Percentiles rank a stretch among this genome's conserved stretches.
Conservation (phyloP, 1,140 invertebrate genomes). For the Drosophila lowei region DNA sequence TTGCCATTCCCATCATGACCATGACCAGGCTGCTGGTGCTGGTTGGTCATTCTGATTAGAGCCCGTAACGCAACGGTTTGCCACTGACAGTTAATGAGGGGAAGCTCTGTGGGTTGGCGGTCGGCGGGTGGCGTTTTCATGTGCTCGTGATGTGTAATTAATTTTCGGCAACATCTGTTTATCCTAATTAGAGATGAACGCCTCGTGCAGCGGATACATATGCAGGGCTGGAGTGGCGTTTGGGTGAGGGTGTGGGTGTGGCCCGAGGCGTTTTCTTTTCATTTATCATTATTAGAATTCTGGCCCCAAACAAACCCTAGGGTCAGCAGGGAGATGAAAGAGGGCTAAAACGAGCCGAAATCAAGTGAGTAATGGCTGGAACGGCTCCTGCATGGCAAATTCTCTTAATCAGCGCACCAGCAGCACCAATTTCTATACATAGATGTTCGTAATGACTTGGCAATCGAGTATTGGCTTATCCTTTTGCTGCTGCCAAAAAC, state of each 20-base stretch:
- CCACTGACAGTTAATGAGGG: conserved; percentile 5
- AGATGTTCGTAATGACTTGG: conserved; percentile 13
- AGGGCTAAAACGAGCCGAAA: conserved; percentile 28
- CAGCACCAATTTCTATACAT: background rate
- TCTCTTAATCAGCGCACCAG: background rate
- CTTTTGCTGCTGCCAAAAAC: conserved; percentile 23
- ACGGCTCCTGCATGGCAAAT: conserved; percentile 38
- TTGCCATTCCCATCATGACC: conserved; percentile 15
- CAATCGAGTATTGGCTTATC: conserved; percentile 15
- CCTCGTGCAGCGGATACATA: conserved; percentile 22
- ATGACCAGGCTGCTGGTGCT: background rate
- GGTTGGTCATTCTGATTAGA: conserved; percentile 54
- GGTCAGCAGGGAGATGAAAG: conserved; percentile 24
- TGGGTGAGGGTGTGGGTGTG: conserved; percentile 8
- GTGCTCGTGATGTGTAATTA: conserved; percentile 76
- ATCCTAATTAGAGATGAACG: conserved; percentile 73
- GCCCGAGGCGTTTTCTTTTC: conserved; percentile 33
- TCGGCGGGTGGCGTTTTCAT: conserved; percentile 25
- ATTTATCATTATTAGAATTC: conserved; percentile 53
- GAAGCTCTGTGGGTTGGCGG: background rate
- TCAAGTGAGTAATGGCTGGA: conserved; percentile 42
- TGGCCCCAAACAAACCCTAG: conserved; percentile 9
- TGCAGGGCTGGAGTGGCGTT: background rate
- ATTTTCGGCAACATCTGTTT: conserved; percentile 77
- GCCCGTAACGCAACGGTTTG: conserved; percentile 9